Evolutionary conservation across 1,140 invertebrate genomes (phyloP).

Genomic region (Lerema accius): DNA sequence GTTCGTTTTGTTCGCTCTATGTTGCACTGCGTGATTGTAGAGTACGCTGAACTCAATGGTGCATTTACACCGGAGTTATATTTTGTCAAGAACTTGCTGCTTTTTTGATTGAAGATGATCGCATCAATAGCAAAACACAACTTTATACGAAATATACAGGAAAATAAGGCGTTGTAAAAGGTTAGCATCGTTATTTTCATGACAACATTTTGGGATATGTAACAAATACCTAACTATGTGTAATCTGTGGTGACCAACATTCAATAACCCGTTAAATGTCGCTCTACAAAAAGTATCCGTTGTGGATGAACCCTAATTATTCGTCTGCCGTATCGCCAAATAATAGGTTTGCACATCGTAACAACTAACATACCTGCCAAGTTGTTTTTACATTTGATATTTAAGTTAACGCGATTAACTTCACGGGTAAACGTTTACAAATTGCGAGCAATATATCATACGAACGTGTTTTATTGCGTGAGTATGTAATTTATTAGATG

Average conservation of each 20-base stretch:
- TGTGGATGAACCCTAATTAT: constrained; percentile 3
- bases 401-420: constrained; percentile 19
- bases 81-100: too few relatives aligned
- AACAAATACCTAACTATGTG: too few relatives aligned
- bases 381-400: constrained; percentile 17
- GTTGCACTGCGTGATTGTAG: constrained; percentile 18
- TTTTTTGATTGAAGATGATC: too few relatives aligned
- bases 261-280: too few relatives aligned
- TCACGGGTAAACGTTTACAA: constrained; percentile 19
- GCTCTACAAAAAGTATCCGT: too few relatives aligned
- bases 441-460: constrained; percentile 15
- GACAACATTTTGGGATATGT: too few relatives aligned
- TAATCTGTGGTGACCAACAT: too few relatives aligned
- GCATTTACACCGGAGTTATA: too few relatives aligned
- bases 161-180: too few relatives aligned
- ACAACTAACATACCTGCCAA: background rate
- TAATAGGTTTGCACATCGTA: constrained; percentile 17
- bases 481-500: constrained; percentile 56
- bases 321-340: constrained; percentile 23
- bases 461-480: constrained; percentile 35
- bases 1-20: constrained; percentile 19
- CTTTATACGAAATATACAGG: too few relatives aligned
- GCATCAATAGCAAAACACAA: too few relatives aligned
- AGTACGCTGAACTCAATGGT: constrained; percentile 10
- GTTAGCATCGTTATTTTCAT: too few relatives aligned